These are phyloP conservation scores for Manacus vitellinus DNA, from an alignment of 2,113 vertebrate species.

Conservation along the genomic window DNA sequence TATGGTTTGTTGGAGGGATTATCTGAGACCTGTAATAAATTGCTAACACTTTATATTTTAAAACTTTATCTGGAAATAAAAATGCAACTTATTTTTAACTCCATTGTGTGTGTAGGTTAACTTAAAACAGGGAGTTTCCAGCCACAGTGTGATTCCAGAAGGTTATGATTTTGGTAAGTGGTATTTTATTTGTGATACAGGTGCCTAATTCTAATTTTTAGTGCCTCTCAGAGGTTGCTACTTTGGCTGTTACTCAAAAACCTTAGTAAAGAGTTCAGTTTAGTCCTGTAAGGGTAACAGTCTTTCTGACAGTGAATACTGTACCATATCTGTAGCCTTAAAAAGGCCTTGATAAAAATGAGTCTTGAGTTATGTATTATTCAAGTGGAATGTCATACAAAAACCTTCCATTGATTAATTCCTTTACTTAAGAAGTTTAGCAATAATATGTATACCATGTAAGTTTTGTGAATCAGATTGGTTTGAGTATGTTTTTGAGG, in stretches of 20 bases:
- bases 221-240: not conserved
- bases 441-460: rapidly evolving
- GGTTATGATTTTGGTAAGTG: slow-evolving; percentile 92
- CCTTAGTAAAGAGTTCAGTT: not conserved
- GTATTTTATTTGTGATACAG: not conserved
- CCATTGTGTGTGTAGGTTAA: slow-evolving; percentile 68
- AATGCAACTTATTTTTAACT: not conserved
- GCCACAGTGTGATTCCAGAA: slow-evolving; percentile 66
- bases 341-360: not conserved
- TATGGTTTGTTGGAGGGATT: not conserved
- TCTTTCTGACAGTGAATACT: not conserved
- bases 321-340: not conserved
- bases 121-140: slow-evolving; percentile 84
- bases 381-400: not conserved
- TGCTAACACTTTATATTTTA: not conserved
- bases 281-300: not conserved
- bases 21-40: not conserved
- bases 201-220: not conserved
- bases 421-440: not conserved
- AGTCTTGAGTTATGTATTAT: not conserved
- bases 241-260: not conserved
- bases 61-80: not conserved
- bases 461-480: not conserved
- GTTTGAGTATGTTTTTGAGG: not conserved
- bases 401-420: not conserved